These are phyloP conservation scores for Mormyrops boulengeri DNA, from an alignment of 2,797 vertebrate species.

Conservation along the genomic window DNA sequence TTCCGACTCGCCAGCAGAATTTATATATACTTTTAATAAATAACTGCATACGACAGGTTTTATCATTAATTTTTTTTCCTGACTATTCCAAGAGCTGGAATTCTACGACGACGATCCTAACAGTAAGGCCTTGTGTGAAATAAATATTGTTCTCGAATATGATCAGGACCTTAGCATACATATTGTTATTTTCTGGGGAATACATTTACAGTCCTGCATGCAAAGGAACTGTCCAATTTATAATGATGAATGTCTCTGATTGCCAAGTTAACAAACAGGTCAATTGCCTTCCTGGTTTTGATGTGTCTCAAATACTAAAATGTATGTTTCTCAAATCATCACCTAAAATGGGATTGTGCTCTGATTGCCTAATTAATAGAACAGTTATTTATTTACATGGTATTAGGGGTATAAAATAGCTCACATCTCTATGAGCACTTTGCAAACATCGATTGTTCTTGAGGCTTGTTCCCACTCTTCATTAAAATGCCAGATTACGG, in stretches of 20 bases:
- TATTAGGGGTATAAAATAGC: neutral
- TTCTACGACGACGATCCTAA: neutral
- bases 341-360: neutral
- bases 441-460: neutral
- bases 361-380: neutral
- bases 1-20: neutral
- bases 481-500: neutral
- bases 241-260: neutral
- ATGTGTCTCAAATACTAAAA: neutral
- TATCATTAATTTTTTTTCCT: neutral
- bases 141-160: neutral
- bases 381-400: neutral
- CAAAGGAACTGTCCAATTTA: neutral
- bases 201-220: neutral
- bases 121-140: neutral
- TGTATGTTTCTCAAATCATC: neutral
- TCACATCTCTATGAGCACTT: neutral
- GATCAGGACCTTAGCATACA: no score
- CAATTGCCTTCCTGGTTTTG: neutral
- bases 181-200: neutral
- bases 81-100: neutral
- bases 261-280: neutral
- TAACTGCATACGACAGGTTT: neutral
- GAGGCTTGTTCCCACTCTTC: neutral
- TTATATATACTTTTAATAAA: neutral